phyloP scores from a whole-genome alignment of 2,797 vertebrate genomes.

The Corythornis leucogaster region DNA sequence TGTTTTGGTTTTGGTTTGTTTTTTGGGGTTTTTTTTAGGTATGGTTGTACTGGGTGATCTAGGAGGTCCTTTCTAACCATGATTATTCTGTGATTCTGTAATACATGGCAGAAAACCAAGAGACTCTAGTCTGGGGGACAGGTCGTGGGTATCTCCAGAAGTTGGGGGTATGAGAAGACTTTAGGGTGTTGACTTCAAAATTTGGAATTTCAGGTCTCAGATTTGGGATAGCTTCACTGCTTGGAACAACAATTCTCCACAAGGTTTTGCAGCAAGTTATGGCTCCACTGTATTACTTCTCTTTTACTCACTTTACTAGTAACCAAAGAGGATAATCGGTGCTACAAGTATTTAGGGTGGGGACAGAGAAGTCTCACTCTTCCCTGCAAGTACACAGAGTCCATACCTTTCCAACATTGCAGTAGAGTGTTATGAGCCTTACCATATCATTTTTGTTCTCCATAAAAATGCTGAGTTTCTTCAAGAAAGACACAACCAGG shows the following conservation, averaged over 20 bases:
- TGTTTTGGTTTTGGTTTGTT: too few species aligned
- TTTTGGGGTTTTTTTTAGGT: too few species aligned
- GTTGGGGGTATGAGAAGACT: not conserved
- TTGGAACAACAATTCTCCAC: not conserved
- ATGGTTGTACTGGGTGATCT: too few species aligned
- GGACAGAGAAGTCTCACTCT: not conserved
- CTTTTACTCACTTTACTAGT: not conserved
- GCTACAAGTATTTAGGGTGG: not conserved
- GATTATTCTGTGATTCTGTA: too few species aligned
- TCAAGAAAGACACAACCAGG: constrained; percentile 91
- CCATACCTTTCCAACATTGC: not conserved
- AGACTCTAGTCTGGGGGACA: not conserved
- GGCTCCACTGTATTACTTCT: not conserved
- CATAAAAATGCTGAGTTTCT: constrained; percentile 96
- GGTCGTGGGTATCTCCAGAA: not conserved
- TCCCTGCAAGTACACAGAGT: not conserved
- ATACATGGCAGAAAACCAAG: not conserved
- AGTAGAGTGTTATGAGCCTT: constrained; percentile 46
- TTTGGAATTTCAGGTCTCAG: not conserved
- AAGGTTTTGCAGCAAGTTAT: not conserved
- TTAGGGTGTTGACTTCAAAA: not conserved
- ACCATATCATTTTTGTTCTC: constrained; percentile 99
- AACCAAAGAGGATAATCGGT: not conserved
- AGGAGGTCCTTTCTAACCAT: too few species aligned
- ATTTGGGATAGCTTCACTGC: not conserved